Percentiles rank a stretch among this genome's conserved stretches.
These are phyloP conservation scores for Elephantulus edwardii DNA, from an alignment of 2,113 vertebrate species.

Conservation along the genomic window DNA sequence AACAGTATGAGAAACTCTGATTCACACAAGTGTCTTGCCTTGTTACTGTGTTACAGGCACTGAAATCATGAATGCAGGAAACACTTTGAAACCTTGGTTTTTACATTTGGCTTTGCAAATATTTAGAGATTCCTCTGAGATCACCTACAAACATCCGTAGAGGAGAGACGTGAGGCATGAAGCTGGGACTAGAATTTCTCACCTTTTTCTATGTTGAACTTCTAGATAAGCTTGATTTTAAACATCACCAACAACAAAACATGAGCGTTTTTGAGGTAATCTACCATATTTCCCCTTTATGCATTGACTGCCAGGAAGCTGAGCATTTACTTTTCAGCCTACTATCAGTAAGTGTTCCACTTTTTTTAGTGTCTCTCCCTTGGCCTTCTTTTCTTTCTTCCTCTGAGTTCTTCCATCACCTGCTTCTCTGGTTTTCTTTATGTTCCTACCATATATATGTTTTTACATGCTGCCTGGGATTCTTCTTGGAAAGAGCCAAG, in stretches of 20 bases:
- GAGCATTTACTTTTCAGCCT: background rate
- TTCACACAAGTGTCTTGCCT: background rate
- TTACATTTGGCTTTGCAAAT: background rate
- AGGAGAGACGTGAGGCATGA: background rate
- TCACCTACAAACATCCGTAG: background rate
- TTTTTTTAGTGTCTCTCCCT: background rate
- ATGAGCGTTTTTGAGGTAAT: background rate
- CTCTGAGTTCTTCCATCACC: background rate
- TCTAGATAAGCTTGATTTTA: background rate
- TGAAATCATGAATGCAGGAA: background rate
- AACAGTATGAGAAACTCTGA: background rate
- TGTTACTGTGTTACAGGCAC: background rate
- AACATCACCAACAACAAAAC: background rate
- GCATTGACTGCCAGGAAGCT: constrained; percentile 49
- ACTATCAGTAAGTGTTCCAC: background rate
- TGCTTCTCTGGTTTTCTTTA: constrained; percentile 11
- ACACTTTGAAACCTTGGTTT: background rate
- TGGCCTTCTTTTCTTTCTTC: background rate
- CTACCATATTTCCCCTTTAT: constrained; percentile 32
- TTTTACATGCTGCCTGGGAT: background rate
- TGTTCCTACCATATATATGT: background rate
- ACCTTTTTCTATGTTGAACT: background rate
- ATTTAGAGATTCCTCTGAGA: background rate
- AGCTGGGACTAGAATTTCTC: background rate
- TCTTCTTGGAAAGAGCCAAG: constrained; percentile 9